Evolutionary conservation across 2,888 invertebrate genomes (phyloP), one percentile per base, ranked within the genome.

Genomic region (Catocala fraxini): DNA sequence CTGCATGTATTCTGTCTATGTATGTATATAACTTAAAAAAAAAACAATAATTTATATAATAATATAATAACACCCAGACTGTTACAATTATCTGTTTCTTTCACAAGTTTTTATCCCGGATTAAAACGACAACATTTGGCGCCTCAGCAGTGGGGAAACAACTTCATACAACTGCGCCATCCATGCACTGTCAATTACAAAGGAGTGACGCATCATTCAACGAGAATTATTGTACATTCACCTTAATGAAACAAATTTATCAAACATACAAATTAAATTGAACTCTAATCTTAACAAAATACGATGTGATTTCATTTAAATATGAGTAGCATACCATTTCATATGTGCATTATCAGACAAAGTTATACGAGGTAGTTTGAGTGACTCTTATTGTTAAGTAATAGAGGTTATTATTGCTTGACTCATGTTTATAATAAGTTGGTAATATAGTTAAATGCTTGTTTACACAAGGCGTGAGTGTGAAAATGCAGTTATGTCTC

Each of bases 401-500:
- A 12, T 54, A 65, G 6, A 42, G 33, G 6, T 5, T 33, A 51
- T 45, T 46, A 25, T 59, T 0, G 42, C 4, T 6, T 71, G 52
- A 4, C 9, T 52, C 12, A 4, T n/a, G 47, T 63, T 10, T 15
- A 9, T 9, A 52, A 42, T 56, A 33, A 46, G 11, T 5, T 35
- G 51, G 41, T 25, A 25, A 25, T 25, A 25, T 3, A 25, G 25
- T 55, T 52, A 68, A 68, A 51, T 42, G 46, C 39, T 52, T 74
- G 64, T 76, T 76, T 70, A 59, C 61, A 15, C 1, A 71, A 65
- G 67, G 68, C 58, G 70, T 66, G 59, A 70, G 59, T 59, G 65
- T 68, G 65, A 66, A 68, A 74, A 70, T 67, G 73, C 71, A 74
- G 71, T 71, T 74, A 74, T 51, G 60, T 68, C 63, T 25, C 25